Percentiles rank a stretch among this genome's conserved stretches.
phyloP scores from a whole-genome alignment of 2,797 vertebrate genomes.

The Tachyglossus aculeatus region DNA sequence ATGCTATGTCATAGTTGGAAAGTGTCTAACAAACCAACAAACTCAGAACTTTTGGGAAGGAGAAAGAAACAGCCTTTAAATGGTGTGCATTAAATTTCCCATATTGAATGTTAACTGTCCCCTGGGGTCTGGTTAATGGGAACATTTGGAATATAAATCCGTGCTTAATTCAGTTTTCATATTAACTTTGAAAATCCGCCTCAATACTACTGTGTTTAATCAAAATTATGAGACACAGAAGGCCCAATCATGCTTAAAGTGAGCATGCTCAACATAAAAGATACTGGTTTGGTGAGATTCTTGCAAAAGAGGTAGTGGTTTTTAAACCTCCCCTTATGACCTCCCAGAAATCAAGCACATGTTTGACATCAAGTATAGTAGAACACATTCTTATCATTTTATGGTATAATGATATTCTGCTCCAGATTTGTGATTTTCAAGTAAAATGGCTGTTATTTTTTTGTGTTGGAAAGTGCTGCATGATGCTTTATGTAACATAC shows the following conservation, averaged over 20 bases:
- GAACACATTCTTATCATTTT: not conserved
- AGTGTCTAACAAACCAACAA: not conserved
- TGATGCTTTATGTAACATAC: too few relatives aligned
- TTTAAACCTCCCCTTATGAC: not conserved
- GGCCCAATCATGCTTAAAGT: not conserved
- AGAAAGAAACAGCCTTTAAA: not conserved
- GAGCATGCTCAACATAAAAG: not conserved
- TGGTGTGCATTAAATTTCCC: not conserved
- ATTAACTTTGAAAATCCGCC: not conserved
- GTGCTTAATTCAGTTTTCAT: not conserved
- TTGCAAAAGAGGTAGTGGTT: not conserved
- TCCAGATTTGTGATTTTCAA: not conserved
- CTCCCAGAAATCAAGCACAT: not conserved
- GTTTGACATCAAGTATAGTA: not conserved
- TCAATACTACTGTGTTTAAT: not conserved
- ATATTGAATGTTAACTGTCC: not conserved
- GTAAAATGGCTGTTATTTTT: too few relatives aligned
- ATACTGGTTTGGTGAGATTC: too few relatives aligned
- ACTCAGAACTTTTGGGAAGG: not conserved
- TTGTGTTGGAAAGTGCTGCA: too few relatives aligned
- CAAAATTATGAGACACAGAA: not conserved
- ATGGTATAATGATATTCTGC: not conserved
- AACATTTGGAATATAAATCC: not conserved
- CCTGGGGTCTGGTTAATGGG: not conserved
- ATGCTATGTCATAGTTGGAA: not conserved